Evolutionary conservation across 2,797 vertebrate genomes (phyloP), one percentile per base, ranked within the genome.

Genomic region (Sandelia bainsii): DNA sequence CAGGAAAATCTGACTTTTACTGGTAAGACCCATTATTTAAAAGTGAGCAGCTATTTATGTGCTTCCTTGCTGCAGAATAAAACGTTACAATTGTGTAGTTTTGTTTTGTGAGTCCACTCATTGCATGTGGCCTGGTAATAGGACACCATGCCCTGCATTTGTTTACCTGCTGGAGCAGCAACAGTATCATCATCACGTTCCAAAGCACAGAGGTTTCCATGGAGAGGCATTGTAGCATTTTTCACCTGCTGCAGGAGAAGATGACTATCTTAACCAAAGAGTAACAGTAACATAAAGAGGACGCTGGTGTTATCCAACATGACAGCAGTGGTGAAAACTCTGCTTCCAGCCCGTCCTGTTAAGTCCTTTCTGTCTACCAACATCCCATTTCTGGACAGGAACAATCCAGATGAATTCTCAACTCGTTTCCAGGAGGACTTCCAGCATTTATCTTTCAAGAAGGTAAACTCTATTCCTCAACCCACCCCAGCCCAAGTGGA

Each of bases 101-200:
- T 39, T 67, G 22, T 61, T 54, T 37, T 68, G n/a, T 61, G 27
- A 66, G 9, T 49, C 20, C 52, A 34, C 16, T 68, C n/a, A 25
- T 32, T 63, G n/a, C 9, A 48, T 22, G 29, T 40, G 8, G 8
- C 2, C 23, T 49, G 37, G 81, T 72, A 82, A 85, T 9, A 49
- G 20, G 69, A 87, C 63, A 81, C 79, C 49, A 1, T 11, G 16
- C 19, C 54, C 62, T 73, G 53, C 22, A 37, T 61, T 23, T 65
- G 63, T 42, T 46, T 72, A 67, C 61, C 57, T 81, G 56, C 63
- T 60, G 54, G 20, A 77, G 61, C 60, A 66, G 63, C 70, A 67
- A 81, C 39, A 84, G 75, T 75, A 72, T 68, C 82, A 72, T 61
- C 69, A 73, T 82, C 62, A 61, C 77, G 68, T 80, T 87, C 58